Percentiles rank a stretch among this genome's conserved stretches.
Conservation (phyloP, 2,797 vertebrate genomes). For the Anguilla marmorata region DNA sequence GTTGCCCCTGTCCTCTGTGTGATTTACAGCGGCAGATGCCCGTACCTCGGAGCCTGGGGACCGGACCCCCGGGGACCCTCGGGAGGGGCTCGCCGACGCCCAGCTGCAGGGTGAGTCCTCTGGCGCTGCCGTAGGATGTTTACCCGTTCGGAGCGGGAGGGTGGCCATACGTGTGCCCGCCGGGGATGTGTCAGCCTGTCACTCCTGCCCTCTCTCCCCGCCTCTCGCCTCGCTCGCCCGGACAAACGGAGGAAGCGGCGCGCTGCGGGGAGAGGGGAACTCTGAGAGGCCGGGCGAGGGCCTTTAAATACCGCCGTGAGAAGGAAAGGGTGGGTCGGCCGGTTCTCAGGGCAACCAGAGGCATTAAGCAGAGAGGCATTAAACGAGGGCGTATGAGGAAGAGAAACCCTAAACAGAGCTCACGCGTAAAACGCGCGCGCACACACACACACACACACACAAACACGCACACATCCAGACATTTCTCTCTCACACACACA, state of each 20-base stretch:
- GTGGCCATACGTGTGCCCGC: background rate
- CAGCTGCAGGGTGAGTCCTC: slow-evolving; percentile 33
- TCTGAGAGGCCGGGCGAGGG: slow-evolving; percentile 42
- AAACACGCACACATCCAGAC: background rate
- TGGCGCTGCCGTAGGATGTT: background rate
- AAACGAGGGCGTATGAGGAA: background rate
- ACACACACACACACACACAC: background rate
- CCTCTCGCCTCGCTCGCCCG: background rate
- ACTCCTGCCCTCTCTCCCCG: slow-evolving; percentile 30
- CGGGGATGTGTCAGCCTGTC: background rate
- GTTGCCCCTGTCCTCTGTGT: slow-evolving; percentile 20
- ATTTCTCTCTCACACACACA: background rate
- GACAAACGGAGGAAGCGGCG: slow-evolving; percentile 59
- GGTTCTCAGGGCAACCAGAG: slow-evolving; percentile 28
- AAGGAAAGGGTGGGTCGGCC: slow-evolving; percentile 47
- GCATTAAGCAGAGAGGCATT: background rate
- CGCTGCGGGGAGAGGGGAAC: background rate
- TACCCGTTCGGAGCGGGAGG: slow-evolving; percentile 28
- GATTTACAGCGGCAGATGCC: slow-evolving; percentile 42
- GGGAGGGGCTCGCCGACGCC: background rate
- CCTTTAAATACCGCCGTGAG: slow-evolving; percentile 40
- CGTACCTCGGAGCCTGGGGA: slow-evolving; percentile 38
- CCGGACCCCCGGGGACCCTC: slow-evolving; percentile 30
- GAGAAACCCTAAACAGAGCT: slow-evolving; percentile 1
- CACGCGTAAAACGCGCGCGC: background rate